phyloP scores from a whole-genome alignment of 2,797 vertebrate genomes.

The Babyrousa celebensis region DNA sequence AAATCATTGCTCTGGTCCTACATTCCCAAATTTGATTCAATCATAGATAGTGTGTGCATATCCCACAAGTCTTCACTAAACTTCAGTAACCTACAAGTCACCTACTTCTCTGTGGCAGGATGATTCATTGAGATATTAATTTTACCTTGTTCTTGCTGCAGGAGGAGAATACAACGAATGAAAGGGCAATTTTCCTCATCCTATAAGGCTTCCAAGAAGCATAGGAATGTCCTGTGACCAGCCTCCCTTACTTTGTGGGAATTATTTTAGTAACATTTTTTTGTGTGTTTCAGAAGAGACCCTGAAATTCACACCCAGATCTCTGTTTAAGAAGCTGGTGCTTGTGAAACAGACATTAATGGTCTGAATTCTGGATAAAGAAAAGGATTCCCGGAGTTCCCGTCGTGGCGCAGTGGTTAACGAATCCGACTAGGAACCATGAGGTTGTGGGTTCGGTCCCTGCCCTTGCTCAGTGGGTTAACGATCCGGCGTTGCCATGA shows the following conservation, averaged over 20 bases:
- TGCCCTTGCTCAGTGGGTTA: too few relatives aligned
- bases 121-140: constrained; percentile 83
- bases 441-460: too few relatives aligned
- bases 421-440: too few relatives aligned
- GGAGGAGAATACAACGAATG: constrained; percentile 64
- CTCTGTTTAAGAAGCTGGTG: constrained; percentile 41
- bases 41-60: constrained; percentile 56
- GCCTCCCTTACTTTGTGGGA: constrained; percentile 28
- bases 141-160: constrained; percentile 77
- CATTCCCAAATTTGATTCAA: constrained; percentile 66
- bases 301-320: background rate
- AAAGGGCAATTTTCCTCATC: constrained; percentile 65
- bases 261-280: constrained; percentile 61
- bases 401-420: too few relatives aligned
- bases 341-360: constrained; percentile 35
- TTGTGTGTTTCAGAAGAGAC: constrained; percentile 67
- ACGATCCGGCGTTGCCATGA: too few relatives aligned
- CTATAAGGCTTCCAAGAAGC: constrained; percentile 61
- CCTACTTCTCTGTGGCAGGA: constrained; percentile 75
- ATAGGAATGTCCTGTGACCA: constrained; percentile 47
- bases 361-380: background rate
- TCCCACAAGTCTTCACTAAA: constrained; percentile 64
- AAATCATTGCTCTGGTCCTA: constrained; percentile 75
- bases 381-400: background rate
- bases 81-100: constrained; percentile 81